Evolutionary conservation across 2,888 invertebrate species (phyloP).

Genomic region (Eupithecia insigniata): DNA sequence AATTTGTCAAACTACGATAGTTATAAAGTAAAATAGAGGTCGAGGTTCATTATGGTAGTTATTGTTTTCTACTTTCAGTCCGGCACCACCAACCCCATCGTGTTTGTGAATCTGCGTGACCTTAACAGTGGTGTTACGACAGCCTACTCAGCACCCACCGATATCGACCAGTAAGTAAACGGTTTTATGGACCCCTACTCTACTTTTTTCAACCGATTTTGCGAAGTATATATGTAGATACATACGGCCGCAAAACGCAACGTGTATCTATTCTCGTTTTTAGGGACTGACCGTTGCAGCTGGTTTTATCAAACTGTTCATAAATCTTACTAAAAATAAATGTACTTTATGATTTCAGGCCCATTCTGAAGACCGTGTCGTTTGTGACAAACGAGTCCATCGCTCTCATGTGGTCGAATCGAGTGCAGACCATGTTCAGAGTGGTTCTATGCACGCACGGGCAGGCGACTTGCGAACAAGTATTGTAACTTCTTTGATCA

Average conservation of each 20-base stretch:
- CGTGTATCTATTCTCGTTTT: not conserved
- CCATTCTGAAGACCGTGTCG: slow-evolving; percentile 87
- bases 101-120: slow-evolving; percentile 69
- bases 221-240: too few species aligned
- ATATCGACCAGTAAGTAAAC: slow-evolving; percentile 66
- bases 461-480: slow-evolving; percentile 58
- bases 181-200: too few species aligned
- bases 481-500: slow-evolving; percentile 38
- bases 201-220: too few species aligned
- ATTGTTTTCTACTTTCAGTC: slow-evolving; percentile 61
- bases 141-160: slow-evolving; percentile 58
- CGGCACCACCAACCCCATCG: slow-evolving; percentile 75
- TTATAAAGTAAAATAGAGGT: too few species aligned
- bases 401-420: slow-evolving; percentile 93
- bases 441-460: slow-evolving; percentile 85
- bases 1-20: too few species aligned
- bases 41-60: too few species aligned
- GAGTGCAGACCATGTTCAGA: slow-evolving; percentile 89
- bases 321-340: too few species aligned
- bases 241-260: too few species aligned
- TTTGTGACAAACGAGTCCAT: slow-evolving; percentile 90
- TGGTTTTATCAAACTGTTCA: too few species aligned
- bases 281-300: too few species aligned
- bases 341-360: slow-evolving; percentile 63
- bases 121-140: slow-evolving; percentile 48